Evolutionary conservation across 2,113 vertebrate genomes (phyloP).

Genomic region (Ophiodon elongatus): DNA sequence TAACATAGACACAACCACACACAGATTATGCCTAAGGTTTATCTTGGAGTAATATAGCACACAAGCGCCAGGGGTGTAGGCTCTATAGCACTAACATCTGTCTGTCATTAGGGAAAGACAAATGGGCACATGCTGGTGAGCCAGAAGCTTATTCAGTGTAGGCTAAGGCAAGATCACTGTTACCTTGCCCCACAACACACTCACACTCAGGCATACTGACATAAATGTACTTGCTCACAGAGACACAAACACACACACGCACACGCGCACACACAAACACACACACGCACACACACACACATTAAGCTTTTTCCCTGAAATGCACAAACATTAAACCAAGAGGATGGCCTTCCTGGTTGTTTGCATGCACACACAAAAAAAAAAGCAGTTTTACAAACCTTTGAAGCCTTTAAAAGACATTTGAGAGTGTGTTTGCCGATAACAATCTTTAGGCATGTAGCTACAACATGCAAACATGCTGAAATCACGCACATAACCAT

Average conservation of each 20-base stretch:
- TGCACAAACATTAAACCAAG: neutral
- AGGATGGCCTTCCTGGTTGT: neutral
- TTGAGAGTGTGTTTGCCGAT: neutral
- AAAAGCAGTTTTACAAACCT: neutral
- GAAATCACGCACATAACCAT: neutral
- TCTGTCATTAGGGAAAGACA: conserved; percentile 65
- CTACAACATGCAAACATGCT: neutral
- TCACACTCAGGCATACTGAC: neutral
- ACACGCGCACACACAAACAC: neutral
- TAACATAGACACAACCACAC: conserved; percentile 26
- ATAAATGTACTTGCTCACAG: neutral
- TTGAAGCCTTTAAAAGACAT: neutral
- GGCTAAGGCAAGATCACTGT: conserved; percentile 63
- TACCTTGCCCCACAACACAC: conserved; percentile 61
- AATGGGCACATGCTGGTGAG: conserved; percentile 38
- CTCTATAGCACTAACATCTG: conserved; percentile 71
- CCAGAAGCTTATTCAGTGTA: conserved; percentile 41
- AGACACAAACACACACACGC: neutral
- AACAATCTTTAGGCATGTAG: neutral
- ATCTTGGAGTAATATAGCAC: conserved; percentile 14
- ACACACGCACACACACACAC: neutral
- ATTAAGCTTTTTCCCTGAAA: conserved; percentile 7
- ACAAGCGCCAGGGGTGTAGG: conserved; percentile 19
- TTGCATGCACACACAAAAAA: neutral
- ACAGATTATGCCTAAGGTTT: conserved; percentile 24